phyloP scores from a whole-genome alignment of 1,140 invertebrate genomes.

The Aphaenogaster floridana region DNA sequence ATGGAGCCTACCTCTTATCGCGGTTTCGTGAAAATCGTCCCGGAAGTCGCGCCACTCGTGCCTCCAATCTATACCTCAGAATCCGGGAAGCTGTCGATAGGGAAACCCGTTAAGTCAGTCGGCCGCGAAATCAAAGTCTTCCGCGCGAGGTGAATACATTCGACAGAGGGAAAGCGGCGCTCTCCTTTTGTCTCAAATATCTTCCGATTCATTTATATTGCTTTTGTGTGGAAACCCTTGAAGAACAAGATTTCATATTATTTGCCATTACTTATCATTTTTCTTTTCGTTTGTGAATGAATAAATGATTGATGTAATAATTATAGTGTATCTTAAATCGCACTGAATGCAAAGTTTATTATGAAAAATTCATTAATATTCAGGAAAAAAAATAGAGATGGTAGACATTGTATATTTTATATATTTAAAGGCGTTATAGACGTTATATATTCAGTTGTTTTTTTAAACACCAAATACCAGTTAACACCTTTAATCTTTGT shows the following conservation, averaged over 20 bases:
- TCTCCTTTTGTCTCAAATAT: not conserved
- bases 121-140: constrained; percentile 27
- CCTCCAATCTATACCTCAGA: constrained; percentile 51
- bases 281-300: not conserved
- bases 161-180: not conserved
- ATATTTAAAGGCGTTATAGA: not conserved
- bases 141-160: not conserved
- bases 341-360: not conserved
- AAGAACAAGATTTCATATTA: not conserved
- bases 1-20: constrained; percentile 53
- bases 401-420: not conserved
- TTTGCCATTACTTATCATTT: not conserved
- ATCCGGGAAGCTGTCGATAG: constrained; percentile 72
- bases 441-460: not conserved
- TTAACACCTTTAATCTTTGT: not conserved
- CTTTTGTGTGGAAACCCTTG: not conserved
- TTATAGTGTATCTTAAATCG: not conserved
- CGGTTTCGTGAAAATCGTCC: constrained; percentile 61
- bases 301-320: constrained; percentile 2
- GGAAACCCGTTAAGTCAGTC: constrained; percentile 32
- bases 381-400: not conserved
- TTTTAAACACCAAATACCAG: not conserved
- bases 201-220: not conserved
- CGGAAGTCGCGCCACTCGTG: constrained; percentile 53
- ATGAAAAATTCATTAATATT: not conserved